Percentiles rank a stretch among this genome's conserved stretches.
These are phyloP conservation scores for Acleris emargana DNA, from an alignment of 2,888 invertebrate genomes.

Conservation along the genomic window DNA sequence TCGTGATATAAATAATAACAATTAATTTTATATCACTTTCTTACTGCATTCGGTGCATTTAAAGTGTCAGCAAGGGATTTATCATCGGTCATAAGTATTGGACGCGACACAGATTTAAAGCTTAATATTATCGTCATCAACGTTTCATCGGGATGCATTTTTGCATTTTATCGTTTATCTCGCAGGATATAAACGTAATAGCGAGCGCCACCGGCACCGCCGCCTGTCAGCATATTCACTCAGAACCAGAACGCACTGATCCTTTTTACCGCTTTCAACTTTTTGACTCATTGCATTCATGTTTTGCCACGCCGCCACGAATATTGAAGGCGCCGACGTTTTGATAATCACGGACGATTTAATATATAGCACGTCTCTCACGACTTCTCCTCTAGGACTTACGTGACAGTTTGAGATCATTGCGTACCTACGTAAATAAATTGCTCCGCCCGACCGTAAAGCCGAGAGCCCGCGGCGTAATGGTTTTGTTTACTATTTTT, in stretches of 20 bases:
- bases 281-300: constrained; percentile 33
- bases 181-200: constrained; percentile 43
- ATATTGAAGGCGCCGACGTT: background rate
- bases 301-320: background rate
- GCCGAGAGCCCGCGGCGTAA: constrained; percentile 3
- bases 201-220: constrained; percentile 39
- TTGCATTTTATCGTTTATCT: constrained; percentile 49
- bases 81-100: constrained; percentile 18
- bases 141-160: constrained; percentile 51
- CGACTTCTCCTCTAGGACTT: background rate
- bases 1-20: constrained; percentile 6
- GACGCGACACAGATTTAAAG: constrained; percentile 46
- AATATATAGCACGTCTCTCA: background rate
- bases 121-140: constrained; percentile 50
- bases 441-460: constrained; percentile 3
- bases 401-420: background rate
- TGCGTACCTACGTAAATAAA: background rate
- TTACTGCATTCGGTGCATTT: constrained; percentile 11
- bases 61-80: constrained; percentile 28
- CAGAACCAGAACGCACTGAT: constrained; percentile 38
- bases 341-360: background rate
- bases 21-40: constrained; percentile 10
- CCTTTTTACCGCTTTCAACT: constrained; percentile 7
- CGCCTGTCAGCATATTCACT: constrained; percentile 46
- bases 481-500: constrained; percentile 21